These are phyloP conservation scores for Carapus acus DNA, from an alignment of 2,797 vertebrate genomes.

Conservation along the genomic window DNA sequence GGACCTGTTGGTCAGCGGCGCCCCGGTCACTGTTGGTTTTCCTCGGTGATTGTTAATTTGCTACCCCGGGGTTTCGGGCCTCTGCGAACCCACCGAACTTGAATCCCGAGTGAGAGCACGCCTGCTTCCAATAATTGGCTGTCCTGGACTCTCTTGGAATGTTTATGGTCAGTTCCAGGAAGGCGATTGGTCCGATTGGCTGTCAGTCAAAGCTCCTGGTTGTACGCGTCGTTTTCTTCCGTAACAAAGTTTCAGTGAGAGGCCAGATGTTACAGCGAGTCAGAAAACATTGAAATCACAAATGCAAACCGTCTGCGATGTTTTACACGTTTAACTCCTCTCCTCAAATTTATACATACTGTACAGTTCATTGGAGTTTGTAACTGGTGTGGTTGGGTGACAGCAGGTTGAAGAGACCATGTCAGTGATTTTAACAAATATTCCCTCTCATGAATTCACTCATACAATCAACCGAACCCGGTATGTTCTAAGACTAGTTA, in stretches of 20 bases:
- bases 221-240: conserved; percentile 61
- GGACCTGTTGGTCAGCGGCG: conserved; percentile 6
- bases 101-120: conserved; percentile 39
- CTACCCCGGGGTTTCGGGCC: conserved; percentile 70
- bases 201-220: conserved; percentile 52
- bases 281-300: conserved; percentile 22
- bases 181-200: conserved; percentile 57
- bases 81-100: conserved; percentile 65
- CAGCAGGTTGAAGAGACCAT: too few relatives aligned
- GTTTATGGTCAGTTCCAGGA: conserved; percentile 50
- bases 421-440: too few relatives aligned
- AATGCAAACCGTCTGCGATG: neutral
- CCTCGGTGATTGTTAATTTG: conserved; percentile 57
- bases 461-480: too few relatives aligned
- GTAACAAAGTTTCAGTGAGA: conserved; percentile 72
- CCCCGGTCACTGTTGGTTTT: conserved; percentile 39
- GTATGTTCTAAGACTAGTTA: too few relatives aligned
- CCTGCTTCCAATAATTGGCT: conserved; percentile 59
- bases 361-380: too few relatives aligned
- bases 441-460: too few relatives aligned
- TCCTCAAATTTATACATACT: rapidly evolving
- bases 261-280: conserved; percentile 61
- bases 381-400: too few relatives aligned
- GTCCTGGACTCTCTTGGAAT: conserved; percentile 41
- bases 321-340: neutral